Base-by-base conservation (phyloP, 2,113 vertebrate genomes). In the Malurus elegans region DNA sequence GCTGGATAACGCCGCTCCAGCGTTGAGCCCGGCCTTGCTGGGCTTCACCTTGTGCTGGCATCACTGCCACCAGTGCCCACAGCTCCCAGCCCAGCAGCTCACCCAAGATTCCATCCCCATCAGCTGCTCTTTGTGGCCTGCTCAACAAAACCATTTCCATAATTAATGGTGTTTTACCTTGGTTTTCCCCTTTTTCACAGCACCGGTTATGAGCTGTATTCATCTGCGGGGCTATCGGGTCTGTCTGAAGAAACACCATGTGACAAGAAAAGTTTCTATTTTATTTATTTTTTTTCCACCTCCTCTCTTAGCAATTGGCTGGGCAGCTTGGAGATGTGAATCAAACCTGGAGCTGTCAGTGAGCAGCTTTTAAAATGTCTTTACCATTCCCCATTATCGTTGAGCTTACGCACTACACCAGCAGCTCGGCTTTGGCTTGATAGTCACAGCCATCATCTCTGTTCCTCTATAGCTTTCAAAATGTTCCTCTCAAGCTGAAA, bases 331-430 rank as follows among this genome's bases (percentile, higher is more conserved):
- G 94, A 91, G 64, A 70, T 70, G 85, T 69, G 62, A 95, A 92
- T 96, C 79, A 95, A 97, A 95, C 51, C 53, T 96, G 91, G 67
- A 81, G 86, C 28, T 90, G 61, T 90, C 87, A 96, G 76, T 54
- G 71, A 94, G 95, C 90, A 96, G 95, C 91, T 97, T 96, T 96
- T 90, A 96, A 97, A 96, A 94, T 61, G 45, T 95, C 92, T 75
- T 45, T 93, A 65, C 81, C 16, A 9, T 86, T 94, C 76, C 38
- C 94, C 76, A 61, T 96, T 96, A 92, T 90, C 92, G 56, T 95
- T 96, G 79, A 42, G 67, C 84, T 91, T 73, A 21, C n/a, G 12
- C 4, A 62, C 42, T 31, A 20, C 45, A 79, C 36, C 44, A 85
- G 79, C 87, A 90, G 78, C 87, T 79, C 44, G 74, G 44, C 40